Evolutionary conservation across 2,113 vertebrate species (phyloP).

Genomic region (Cygnus buccinator): DNA sequence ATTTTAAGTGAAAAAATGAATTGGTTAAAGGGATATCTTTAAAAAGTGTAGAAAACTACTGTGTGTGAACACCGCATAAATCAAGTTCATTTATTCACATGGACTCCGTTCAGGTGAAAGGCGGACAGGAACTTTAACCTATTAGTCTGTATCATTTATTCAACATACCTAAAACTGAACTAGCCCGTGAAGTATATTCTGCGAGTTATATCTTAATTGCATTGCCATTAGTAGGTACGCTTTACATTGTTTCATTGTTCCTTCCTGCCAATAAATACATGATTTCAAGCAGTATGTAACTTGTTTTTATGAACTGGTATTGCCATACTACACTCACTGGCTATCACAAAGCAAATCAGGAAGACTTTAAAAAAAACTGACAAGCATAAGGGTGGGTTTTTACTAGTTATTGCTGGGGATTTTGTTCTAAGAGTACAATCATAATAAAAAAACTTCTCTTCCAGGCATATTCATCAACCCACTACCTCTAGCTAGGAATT

Average conservation of each 20-base stretch:
- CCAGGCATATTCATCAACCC: background rate
- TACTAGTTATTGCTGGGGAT: background rate
- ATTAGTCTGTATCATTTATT: background rate
- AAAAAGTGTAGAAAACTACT: background rate
- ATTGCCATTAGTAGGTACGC: background rate
- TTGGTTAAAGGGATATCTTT: background rate
- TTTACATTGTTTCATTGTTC: background rate
- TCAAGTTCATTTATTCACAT: background rate
- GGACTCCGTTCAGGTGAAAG: background rate
- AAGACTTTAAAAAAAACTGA: background rate
- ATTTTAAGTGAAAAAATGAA: background rate
- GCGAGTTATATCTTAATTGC: background rate
- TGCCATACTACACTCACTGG: background rate
- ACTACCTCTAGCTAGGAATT: background rate
- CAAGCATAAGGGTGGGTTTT: background rate
- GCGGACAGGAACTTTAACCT: background rate
- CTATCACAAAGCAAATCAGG: background rate
- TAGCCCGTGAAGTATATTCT: background rate
- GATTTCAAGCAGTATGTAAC: background rate
- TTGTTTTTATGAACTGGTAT: background rate
- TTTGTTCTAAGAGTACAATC: background rate
- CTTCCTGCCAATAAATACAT: conserved; percentile 46
- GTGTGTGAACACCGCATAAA: background rate
- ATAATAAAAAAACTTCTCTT: background rate
- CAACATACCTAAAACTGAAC: background rate